A percentile compares a stretch with the other conserved stretches of the same genome.
phyloP scores from a whole-genome alignment of 2,113 vertebrate species.

The Perca fluviatilis region DNA sequence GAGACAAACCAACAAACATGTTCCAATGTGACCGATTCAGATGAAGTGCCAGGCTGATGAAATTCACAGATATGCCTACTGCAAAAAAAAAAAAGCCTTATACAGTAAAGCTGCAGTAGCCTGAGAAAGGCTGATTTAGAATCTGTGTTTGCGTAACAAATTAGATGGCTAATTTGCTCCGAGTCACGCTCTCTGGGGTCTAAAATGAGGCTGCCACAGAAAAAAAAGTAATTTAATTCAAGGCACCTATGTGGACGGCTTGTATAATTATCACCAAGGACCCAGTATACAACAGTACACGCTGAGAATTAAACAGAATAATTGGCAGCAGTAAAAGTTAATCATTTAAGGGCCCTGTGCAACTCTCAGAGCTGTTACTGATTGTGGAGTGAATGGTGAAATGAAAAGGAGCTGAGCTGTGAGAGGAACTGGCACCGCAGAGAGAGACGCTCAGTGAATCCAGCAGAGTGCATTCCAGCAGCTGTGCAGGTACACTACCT shows the following conservation, averaged over 20 bases:
- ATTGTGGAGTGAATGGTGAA: constrained; percentile 26
- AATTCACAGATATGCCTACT: constrained; percentile 20
- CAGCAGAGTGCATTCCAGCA: not conserved
- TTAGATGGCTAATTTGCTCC: constrained; percentile 24
- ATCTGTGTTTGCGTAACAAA: constrained; percentile 40
- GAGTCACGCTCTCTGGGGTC: not conserved
- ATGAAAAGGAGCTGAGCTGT: not conserved
- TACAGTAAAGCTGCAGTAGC: not conserved
- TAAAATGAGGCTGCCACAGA: not conserved
- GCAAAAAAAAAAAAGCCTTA: constrained; percentile 4
- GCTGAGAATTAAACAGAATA: constrained; percentile 50
- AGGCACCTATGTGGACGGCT: not conserved
- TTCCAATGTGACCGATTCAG: too few relatives aligned
- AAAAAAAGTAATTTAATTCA: constrained; percentile 21
- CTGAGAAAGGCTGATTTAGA: constrained; percentile 19
- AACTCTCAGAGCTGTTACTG: constrained; percentile 32
- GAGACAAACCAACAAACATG: too few relatives aligned
- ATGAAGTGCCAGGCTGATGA: constrained; percentile 36
- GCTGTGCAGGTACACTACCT: constrained; percentile 27
- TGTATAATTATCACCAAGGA: constrained; percentile 51
- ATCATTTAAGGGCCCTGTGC: constrained; percentile 57
- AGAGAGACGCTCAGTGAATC: not conserved
- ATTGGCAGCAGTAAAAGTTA: constrained; percentile 70
- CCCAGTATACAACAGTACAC: constrained; percentile 3
- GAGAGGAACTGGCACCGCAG: not conserved